Percentiles rank a stretch among this genome's conserved stretches.
phyloP scores from a whole-genome alignment of 1,140 invertebrate species.

The Drosophila nasuta region DNA sequence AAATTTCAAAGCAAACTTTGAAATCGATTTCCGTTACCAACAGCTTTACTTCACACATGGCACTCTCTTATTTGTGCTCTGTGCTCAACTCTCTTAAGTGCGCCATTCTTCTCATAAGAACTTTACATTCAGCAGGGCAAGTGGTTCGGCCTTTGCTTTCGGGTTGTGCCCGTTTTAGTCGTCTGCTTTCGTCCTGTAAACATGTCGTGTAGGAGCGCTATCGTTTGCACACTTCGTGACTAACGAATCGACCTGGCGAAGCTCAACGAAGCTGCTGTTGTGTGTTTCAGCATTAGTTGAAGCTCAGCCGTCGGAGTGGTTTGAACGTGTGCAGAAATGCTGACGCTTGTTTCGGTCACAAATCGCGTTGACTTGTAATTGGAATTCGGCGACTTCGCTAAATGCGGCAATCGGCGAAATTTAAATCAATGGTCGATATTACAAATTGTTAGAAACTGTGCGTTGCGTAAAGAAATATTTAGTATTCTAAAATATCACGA shows the following conservation, averaged over 20 bases:
- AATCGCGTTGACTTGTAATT: conserved; percentile 39
- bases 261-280: conserved; percentile 35
- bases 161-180: conserved; percentile 16
- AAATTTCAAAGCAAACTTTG: background rate
- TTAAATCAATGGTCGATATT: background rate
- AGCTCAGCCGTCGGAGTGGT: conserved; percentile 76
- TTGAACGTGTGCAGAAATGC: conserved; percentile 69
- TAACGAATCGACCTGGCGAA: conserved; percentile 7
- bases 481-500: background rate
- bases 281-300: conserved; percentile 54
- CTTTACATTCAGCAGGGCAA: conserved; percentile 35
- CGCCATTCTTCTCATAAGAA: too few species aligned
- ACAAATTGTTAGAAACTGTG: background rate
- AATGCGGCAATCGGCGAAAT: conserved; percentile 4
- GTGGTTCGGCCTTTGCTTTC: background rate
- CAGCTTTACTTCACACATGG: background rate
- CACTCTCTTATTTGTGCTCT: background rate
- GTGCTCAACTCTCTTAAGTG: conserved; percentile 2
- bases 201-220: background rate
- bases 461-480: background rate
- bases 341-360: conserved; percentile 58
- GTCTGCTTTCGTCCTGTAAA: conserved; percentile 21
- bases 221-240: conserved; percentile 1
- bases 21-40: background rate
- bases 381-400: conserved; percentile 20